Base-by-base conservation (phyloP, 2,888 invertebrate genomes). In the Nematopogon swammerdamellus region DNA sequence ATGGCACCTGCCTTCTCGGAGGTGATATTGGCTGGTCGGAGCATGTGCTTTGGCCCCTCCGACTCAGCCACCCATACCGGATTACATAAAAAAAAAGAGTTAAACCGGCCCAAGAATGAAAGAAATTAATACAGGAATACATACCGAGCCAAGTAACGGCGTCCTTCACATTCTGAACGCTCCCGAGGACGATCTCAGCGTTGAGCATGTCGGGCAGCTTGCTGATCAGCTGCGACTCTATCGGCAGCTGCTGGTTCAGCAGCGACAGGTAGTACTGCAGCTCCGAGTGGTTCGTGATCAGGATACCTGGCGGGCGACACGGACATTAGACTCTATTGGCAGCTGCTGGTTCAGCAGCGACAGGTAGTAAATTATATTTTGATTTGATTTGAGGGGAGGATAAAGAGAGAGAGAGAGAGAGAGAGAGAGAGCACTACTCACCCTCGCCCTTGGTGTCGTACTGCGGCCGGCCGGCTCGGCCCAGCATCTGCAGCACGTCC, bases 241-340 rank as follows among this genome's bases (percentile, higher is more conserved):
- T 96, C 0, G 99, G 99, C 55, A 99, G 76, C 66, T 99, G 99
- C 67, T 99, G 98, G 77, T 99, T 99, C 56, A 99, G 83, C 16
- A 99, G 81, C 0, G 97, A 98, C 18, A 99, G 80, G 72, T 99
- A 99, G 73, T 97, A 99, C 62, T 98, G 97, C 8, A 99, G 84
- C 71, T 99, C 99, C 54, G 95, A 95, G 76, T 99, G 98, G 69
- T 99, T 98, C 0, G 99, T 99, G 49, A 99, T 97, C 30, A 99
- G 83, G 61, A 99, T 97, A 51, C 99, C 80, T 80, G 64, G 0
- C 20, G 29, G 83, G 6, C n/a, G n/a, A n/a, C n/a, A n/a, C n/a
- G n/a, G n/a, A n/a, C n/a, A n/a, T n/a, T n/a, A n/a, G 96, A 96
- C 71, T 99, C 99, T 49, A 99, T 96, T 0, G 99, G 99, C 55